Evolutionary conservation across 2,113 vertebrate genomes (phyloP).

Genomic region (Hiodon alosoides): DNA sequence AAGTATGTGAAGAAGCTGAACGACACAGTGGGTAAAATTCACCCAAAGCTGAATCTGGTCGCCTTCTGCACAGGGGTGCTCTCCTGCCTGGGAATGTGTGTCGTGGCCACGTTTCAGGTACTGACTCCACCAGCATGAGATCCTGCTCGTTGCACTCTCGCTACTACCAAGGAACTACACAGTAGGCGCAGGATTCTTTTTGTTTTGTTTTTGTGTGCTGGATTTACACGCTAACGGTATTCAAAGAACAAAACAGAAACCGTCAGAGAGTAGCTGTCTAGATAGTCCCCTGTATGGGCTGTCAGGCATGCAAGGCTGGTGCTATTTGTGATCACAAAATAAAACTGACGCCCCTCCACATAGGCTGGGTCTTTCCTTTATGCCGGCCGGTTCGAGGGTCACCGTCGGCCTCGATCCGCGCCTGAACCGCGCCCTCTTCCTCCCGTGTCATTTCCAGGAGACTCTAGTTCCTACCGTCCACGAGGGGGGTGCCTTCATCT

Average conservation of each 20-base stretch:
- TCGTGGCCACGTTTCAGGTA: constrained; percentile 94
- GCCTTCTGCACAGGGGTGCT: constrained; percentile 63
- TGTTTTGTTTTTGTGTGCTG: no score
- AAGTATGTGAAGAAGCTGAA: constrained; percentile 78
- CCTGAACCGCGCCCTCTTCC: background rate
- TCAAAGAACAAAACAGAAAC: background rate
- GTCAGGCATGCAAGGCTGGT: no score
- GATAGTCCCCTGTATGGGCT: background rate
- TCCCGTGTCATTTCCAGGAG: constrained; percentile 63
- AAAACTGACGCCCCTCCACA: no score
- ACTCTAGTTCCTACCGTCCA: constrained; percentile 65
- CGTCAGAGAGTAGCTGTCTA: background rate
- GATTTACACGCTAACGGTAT: no score
- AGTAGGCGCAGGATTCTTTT: no score
- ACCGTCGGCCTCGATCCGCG: background rate
- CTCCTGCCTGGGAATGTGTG: constrained; percentile 80
- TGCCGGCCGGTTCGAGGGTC: background rate
- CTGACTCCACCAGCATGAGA: background rate
- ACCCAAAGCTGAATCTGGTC: constrained; percentile 56
- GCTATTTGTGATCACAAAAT: no score
- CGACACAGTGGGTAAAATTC: constrained; percentile 39
- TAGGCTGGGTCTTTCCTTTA: no score
- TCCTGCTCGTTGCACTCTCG: background rate
- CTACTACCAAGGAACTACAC: background rate
- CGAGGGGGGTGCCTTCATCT: constrained; percentile 72